Base-by-base conservation (phyloP, 2,888 invertebrate genomes). In the Yponomeuta malinellus region DNA sequence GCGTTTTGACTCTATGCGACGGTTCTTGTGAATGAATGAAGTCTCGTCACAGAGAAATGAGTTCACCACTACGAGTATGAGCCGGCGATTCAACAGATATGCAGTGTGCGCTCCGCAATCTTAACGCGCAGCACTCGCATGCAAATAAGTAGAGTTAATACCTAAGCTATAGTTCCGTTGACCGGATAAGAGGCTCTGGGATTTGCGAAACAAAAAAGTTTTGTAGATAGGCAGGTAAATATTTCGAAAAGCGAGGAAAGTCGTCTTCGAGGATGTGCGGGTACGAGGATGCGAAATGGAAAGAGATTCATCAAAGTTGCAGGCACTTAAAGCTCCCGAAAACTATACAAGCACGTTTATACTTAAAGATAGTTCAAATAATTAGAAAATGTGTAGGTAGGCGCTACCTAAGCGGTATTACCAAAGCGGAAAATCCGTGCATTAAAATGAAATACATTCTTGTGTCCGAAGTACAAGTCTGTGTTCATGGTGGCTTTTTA, bases 21-120 rank as follows among this genome's bases (percentile, higher is more conserved):
- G 73, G 77, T 79, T 81, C 83, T 90, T 89, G 89, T 91, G 91
- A 90, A 90, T 91, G 91, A 90, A 92, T 87, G 87, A 86, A 87
- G 88, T 84, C 86, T 90, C 90, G 89, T 90, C 90, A 85, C 86
- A 84, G 82, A 83, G 84, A 85, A 83, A 84, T 85, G 80, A 82
- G 79, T 68, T 31, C 71, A 79, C 79, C 71, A 79, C 79, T 68
- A 68, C 81, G 83, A 80, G 80, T 79, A 37, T 79, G 79, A 79
- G 82, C 83, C 43, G n/a, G 67, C 67, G 67, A 59, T 12, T 59
- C 52, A 31, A 65, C 33, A 65, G 31, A 65, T 65, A 65, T 65
- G 52, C 52, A 59, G 52, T 59, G 52, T 59, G 15, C 8, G 43
- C 43, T 43, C 9, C 43, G 8, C 43, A 43, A 43, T 8, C 43